Conservation (phyloP, 2,888 invertebrate genomes). For the Drosophila testacea region DNA sequence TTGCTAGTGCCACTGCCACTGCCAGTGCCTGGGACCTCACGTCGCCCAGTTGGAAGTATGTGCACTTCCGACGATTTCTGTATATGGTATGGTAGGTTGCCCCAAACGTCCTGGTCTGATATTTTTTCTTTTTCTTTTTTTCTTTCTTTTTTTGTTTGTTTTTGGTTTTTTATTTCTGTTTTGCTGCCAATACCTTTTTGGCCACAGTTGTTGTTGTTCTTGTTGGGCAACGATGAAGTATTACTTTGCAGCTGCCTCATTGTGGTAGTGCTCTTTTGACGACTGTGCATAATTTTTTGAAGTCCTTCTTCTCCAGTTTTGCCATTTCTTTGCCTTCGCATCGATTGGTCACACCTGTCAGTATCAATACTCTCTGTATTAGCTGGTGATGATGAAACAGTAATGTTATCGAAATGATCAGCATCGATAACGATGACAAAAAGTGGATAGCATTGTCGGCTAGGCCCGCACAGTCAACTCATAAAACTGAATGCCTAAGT, state of each 20-base stretch:
- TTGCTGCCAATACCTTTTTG: conserved; percentile 73
- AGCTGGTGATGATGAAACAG: conserved; percentile 17
- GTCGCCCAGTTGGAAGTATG: conserved; percentile 63
- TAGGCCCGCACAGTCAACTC: conserved; percentile 39
- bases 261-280: conserved; percentile 47
- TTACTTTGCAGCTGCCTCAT: conserved; percentile 49
- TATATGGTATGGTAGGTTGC: conserved; percentile 49
- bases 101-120: conserved; percentile 47
- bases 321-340: conserved; percentile 1
- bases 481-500: conserved; percentile 46
- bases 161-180: conserved; percentile 67
- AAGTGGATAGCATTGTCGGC: conserved; percentile 46
- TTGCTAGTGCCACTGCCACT: conserved; percentile 20
- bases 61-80: conserved; percentile 76
- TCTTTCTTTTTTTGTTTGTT: conserved; percentile 56
- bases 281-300: conserved; percentile 54
- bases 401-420: conserved; percentile 41
- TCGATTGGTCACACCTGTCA: conserved; percentile 26
- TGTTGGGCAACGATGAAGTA: conserved; percentile 51
- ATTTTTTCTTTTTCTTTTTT: conserved; percentile 22
- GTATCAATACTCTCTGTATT: conserved; percentile 16
- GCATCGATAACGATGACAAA: conserved; percentile 20
- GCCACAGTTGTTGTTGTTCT: conserved; percentile 44
- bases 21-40: conserved; percentile 50
- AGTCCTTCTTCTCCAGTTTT: conserved; percentile 2